Conservation (phyloP, 2,888 invertebrate species). For the Spicauda simplicius region DNA sequence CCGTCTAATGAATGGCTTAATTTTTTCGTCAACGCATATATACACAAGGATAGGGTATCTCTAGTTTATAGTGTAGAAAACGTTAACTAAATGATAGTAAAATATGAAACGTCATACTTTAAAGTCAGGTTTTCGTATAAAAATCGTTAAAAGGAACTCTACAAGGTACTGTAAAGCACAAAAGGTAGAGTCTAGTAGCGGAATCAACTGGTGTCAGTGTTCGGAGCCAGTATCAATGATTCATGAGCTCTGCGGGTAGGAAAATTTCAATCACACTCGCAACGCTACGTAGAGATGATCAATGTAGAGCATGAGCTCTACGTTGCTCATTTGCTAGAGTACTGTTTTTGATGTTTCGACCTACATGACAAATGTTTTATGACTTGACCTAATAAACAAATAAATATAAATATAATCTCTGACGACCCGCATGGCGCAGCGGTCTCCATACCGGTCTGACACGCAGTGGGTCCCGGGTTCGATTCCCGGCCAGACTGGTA, state of each 20-base stretch:
- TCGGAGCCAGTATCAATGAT: slow-evolving; percentile 22
- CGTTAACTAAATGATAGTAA: no score
- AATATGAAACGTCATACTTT: no score
- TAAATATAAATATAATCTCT: no score
- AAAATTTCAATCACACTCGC: slow-evolving; percentile 28
- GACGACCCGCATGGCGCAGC: no score
- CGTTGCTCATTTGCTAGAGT: not conserved
- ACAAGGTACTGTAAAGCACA: not conserved
- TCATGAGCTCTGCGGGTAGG: slow-evolving; percentile 31
- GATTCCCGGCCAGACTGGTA: no score
- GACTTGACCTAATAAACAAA: no score
- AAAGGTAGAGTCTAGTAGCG: not conserved
- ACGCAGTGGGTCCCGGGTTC: no score
- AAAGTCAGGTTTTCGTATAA: not conserved
- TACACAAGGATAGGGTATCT: no score
- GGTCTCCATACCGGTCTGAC: no score
- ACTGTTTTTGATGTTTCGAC: not conserved
- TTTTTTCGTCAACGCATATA: no score
- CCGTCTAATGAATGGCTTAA: no score
- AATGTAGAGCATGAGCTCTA: slow-evolving; percentile 2
- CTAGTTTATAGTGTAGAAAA: no score
- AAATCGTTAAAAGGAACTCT: not conserved
- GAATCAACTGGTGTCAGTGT: slow-evolving; percentile 25
- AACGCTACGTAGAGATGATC: slow-evolving; percentile 13
- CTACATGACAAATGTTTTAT: not conserved